Percentiles rank a stretch among this genome's conserved stretches.
Evolutionary conservation across 2,113 vertebrate species (phyloP).

Genomic region (Mesocricetus auratus): DNA sequence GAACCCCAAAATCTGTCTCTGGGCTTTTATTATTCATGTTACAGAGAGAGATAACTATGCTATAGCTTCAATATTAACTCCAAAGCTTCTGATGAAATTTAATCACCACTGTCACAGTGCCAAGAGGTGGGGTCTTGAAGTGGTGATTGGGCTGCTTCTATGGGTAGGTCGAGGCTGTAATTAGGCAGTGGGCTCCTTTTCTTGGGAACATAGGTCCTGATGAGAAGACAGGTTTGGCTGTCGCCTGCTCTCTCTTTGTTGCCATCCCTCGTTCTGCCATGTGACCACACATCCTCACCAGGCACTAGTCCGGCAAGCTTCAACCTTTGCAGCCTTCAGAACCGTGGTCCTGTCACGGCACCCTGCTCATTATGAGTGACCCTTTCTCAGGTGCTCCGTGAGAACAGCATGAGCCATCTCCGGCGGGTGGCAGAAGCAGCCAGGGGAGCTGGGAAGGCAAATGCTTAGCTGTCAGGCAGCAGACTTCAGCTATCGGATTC

Average conservation of each 20-base stretch:
- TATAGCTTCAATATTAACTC: neutral
- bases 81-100: neutral
- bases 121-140: neutral
- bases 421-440: neutral
- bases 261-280: neutral
- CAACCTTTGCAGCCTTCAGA: neutral
- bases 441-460: neutral
- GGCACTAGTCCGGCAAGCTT: neutral
- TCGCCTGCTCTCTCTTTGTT: neutral
- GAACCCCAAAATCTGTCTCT: too few relatives aligned
- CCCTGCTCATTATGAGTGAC: neutral
- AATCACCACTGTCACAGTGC: neutral
- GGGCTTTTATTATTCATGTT: too few relatives aligned
- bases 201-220: neutral
- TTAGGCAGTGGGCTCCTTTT: too few relatives aligned
- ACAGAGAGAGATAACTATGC: neutral
- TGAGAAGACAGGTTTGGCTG: neutral
- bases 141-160: too few relatives aligned
- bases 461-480: rapidly evolving
- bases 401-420: neutral
- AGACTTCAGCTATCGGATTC: neutral
- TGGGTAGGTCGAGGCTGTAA: neutral
- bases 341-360: neutral
- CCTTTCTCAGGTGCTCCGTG: neutral
- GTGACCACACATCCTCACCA: neutral